phyloP scores from a whole-genome alignment of 2,113 vertebrate genomes.

The Proteles cristata region DNA sequence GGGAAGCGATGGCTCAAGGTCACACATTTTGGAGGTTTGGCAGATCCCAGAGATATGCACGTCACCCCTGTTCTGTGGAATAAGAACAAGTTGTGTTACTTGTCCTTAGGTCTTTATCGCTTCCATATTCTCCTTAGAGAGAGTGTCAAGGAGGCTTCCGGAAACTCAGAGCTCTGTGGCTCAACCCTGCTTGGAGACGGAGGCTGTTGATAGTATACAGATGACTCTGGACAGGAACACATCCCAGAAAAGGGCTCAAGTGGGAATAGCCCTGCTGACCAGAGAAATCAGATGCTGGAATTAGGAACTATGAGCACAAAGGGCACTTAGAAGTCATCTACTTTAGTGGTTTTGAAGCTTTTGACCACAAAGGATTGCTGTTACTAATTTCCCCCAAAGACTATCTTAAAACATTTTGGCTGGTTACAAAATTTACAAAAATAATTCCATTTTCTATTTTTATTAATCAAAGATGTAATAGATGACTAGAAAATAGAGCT shows the following conservation, averaged over 20 bases:
- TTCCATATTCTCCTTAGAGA: background rate
- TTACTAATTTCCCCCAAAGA: background rate
- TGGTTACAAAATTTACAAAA: background rate
- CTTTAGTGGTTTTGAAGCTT: background rate
- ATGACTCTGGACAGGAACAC: background rate
- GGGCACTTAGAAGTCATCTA: background rate
- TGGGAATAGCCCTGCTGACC: background rate
- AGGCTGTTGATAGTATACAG: background rate
- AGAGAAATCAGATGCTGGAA: background rate
- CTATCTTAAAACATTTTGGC: conserved; percentile 24
- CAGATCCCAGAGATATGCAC: background rate
- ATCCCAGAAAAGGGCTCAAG: background rate
- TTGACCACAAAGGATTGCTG: background rate
- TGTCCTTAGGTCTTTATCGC: background rate
- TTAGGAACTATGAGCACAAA: background rate
- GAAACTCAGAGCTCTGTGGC: background rate
- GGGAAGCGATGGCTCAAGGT: background rate
- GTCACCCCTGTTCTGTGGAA: background rate
- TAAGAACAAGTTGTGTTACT: background rate
- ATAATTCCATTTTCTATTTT: background rate
- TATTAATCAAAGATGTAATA: background rate
- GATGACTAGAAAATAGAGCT: background rate
- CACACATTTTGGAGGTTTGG: background rate
- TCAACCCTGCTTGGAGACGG: background rate
- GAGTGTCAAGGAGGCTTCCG: background rate